Base-by-base conservation (phyloP, 2,113 vertebrate genomes). In the Cyrtonyx montezumae region DNA sequence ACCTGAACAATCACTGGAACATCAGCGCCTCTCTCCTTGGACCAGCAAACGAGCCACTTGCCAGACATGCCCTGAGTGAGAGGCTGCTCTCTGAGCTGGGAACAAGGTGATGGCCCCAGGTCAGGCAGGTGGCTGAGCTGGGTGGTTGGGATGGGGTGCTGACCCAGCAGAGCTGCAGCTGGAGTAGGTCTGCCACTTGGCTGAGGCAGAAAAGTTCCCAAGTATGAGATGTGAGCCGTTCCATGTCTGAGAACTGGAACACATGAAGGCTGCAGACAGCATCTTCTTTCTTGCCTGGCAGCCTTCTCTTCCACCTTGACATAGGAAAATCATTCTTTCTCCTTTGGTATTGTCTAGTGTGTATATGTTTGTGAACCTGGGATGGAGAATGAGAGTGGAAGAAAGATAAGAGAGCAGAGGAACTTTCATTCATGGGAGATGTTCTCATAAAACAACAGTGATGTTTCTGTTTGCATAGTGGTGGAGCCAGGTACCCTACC, bases 141-240 rank as follows among this genome's bases (percentile, higher is more conserved):
- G 28, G 12, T 0, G 4, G 6, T 17, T 48, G 66, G 14, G 10
- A 7, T 19, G 22, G 8, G 2, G 4, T 56, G 32, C 20, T 66
- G 59, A 86, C 23, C 48, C 2, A 0, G 32, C 30, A 67, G 42
- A n/a, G 32, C 9, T 46, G 34, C 20, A 46, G 8, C 16, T 77
- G 23, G 45, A 40, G 5, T 26, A 8, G 16, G 1, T 46, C 18
- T 43, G 17, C 16, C 6, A 4, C 21, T 30, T 2, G 0, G 23
- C 4, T 32, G 20, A 21, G 19, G 3, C 55, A 25, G 10, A 13
- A 22, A 26, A 83, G 32, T 22, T 53, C 7, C 34, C 12, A 8
- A 4, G 8, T 28, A 10, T 0, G 8, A 10, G 8, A 2, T 1
- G 1, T 3, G 28, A 49, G 6, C 70, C 17, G 1, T 5, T 1